phyloP scores from a whole-genome alignment of 2,888 invertebrate species.

The Linnaemya vulpina region DNA sequence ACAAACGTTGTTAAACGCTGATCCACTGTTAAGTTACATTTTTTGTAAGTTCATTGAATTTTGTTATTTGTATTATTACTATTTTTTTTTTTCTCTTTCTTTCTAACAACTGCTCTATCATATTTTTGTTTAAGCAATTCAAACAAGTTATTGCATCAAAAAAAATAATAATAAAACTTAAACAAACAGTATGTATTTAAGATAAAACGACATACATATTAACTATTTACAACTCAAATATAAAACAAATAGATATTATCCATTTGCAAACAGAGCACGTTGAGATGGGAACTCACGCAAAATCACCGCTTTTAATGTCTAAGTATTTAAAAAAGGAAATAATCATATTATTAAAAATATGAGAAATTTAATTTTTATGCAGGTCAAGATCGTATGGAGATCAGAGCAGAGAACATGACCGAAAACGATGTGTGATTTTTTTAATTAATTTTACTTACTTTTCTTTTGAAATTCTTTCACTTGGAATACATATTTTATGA shows the following conservation, averaged over 20 bases:
- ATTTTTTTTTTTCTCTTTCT: background rate
- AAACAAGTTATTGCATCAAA: slow-evolving; percentile 55
- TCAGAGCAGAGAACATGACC: too few relatives aligned
- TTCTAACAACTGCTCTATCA: slow-evolving; percentile 49
- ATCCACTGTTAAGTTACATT: slow-evolving; percentile 41
- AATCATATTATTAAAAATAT: background rate
- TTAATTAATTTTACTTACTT: too few relatives aligned
- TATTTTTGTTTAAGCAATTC: slow-evolving; percentile 36
- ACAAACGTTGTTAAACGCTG: slow-evolving; percentile 33
- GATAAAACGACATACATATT: slow-evolving; percentile 9
- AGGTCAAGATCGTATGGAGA: background rate
- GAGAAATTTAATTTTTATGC: background rate
- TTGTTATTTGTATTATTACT: background rate
- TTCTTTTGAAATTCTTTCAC: background rate
- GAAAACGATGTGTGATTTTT: too few relatives aligned
- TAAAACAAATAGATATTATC: background rate
- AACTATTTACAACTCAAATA: slow-evolving; percentile 15
- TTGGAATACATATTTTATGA: too few relatives aligned
- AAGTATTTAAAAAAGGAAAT: background rate
- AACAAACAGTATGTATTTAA: slow-evolving; percentile 48
- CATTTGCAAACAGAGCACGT: slow-evolving; percentile 53
- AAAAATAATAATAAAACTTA: slow-evolving; percentile 12
- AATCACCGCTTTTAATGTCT: slow-evolving; percentile 60
- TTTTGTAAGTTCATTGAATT: slow-evolving; percentile 60
- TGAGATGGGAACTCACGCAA: slow-evolving; percentile 61